These are phyloP conservation scores for Psilopogon haemacephalus DNA, from an alignment of 2,113 vertebrate species.

Conservation along the genomic window DNA sequence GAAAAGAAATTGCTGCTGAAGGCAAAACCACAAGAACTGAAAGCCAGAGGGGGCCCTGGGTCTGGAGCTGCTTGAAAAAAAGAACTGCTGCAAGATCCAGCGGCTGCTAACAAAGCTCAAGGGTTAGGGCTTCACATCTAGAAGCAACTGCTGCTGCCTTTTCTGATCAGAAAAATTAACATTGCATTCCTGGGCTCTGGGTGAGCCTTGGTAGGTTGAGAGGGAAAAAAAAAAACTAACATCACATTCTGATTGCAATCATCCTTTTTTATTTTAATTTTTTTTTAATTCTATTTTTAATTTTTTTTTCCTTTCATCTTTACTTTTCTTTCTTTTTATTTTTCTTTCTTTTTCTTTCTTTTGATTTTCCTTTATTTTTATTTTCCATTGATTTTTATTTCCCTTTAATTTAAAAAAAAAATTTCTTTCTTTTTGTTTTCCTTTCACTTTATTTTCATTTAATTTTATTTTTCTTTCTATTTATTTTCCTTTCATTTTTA, in stretches of 20 bases:
- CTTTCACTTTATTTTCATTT: too few relatives aligned
- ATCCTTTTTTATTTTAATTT: background rate
- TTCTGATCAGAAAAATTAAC: background rate
- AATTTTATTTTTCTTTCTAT: too few relatives aligned
- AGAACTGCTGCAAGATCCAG: background rate
- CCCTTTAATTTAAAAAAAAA: too few relatives aligned
- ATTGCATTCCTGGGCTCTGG: background rate
- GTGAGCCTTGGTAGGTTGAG: background rate
- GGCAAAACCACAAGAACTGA: background rate
- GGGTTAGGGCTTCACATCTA: background rate
- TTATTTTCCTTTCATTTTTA: too few relatives aligned
- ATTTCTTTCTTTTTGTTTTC: too few relatives aligned
- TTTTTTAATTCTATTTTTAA: too few relatives aligned
- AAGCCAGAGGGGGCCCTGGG: background rate
- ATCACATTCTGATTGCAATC: background rate
- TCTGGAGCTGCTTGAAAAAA: background rate
- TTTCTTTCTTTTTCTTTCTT: too few relatives aligned
- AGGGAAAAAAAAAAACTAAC: background rate
- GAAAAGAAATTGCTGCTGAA: background rate
- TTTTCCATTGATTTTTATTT: too few relatives aligned
- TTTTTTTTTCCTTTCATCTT: too few relatives aligned
- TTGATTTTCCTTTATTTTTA: too few relatives aligned
- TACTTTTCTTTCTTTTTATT: too few relatives aligned
- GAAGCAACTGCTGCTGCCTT: background rate
- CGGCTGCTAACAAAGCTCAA: background rate